Evolutionary conservation across 1,140 invertebrate species (phyloP).

Genomic region (Drosophila cardini): DNA sequence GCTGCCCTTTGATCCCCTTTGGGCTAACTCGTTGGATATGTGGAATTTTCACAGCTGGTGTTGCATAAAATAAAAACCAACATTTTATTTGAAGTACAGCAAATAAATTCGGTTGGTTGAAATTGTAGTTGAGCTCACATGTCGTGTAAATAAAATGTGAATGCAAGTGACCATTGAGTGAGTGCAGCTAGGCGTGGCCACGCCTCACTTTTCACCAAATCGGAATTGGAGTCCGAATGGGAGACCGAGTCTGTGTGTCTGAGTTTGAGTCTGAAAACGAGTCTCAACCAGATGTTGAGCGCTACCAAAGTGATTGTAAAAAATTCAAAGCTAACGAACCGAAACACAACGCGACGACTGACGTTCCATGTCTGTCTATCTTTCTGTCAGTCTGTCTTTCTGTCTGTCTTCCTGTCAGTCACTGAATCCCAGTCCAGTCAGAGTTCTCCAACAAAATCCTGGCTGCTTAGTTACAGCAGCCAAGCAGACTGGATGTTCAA

Average conservation of each 20-base stretch:
- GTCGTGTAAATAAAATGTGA: constrained; percentile 78
- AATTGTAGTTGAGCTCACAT: constrained; percentile 72
- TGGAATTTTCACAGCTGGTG: constrained; percentile 57
- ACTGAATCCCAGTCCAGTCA: constrained; percentile 26
- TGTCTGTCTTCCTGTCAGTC: constrained; percentile 31
- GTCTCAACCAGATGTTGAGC: constrained; percentile 15
- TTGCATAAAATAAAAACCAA: constrained; percentile 75
- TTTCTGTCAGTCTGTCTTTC: constrained; percentile 21
- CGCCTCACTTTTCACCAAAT: neutral
- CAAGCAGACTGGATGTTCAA: constrained; percentile 38
- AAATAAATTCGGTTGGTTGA: constrained; percentile 71
- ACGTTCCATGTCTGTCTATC: constrained; percentile 57
- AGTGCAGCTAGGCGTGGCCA: constrained; percentile 57
- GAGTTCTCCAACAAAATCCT: neutral
- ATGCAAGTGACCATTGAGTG: constrained; percentile 76
- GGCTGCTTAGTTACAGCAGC: constrained; percentile 39
- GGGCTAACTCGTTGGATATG: constrained; percentile 3
- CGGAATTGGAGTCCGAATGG: no score
- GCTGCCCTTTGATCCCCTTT: no score
- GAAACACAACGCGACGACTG: constrained; percentile 78
- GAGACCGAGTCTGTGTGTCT: neutral
- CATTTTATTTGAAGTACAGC: constrained; percentile 77
- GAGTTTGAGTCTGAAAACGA: neutral
- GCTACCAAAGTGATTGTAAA: constrained; percentile 79
- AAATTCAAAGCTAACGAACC: constrained; percentile 82